Evolutionary conservation across 2,113 vertebrate genomes (phyloP), one percentile per base, ranked within the genome.

Genomic region (Dicentrarchus labrax): DNA sequence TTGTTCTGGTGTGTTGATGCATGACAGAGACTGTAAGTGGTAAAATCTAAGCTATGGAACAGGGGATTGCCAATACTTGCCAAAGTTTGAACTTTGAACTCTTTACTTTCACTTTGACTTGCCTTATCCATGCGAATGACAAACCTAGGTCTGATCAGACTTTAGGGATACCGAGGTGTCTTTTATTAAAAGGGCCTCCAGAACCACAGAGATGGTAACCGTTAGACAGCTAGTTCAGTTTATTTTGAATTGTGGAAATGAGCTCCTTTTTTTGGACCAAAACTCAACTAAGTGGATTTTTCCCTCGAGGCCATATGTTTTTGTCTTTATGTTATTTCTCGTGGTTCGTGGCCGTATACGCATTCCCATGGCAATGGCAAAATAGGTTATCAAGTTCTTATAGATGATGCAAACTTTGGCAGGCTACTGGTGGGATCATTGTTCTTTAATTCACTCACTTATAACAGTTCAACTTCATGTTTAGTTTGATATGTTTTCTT

Each of bases 381-480:
- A 51, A 66, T 72, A 70, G 74, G 73, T 76, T 69, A 89, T 78
- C 13, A 72, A 83, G 80, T 90, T 93, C 45, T 86, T 54, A 22
- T 61, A 84, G 78, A 78, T 45, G 69, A 85, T 64, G 76, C 93
- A 95, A 95, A 95, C 94, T 95, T 96, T 95, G 95, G 95, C 94
- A 94, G 88, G 88, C 74, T 91, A 84, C 89, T 91, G 91, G 88
- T 93, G 72, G 74, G 81, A 80, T 87, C 78, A 81, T 84, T 80
- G 80, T 92, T 88, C 83, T 87, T 56, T 85, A 62, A 83, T 77
- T 90, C 68, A 78, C 59, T 73, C 74, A 82, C 87, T 53, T 76
- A 21, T 53, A 62, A 71, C 71, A 65, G 72, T 64, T 80, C 45
- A 61, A 51, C 45, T 78, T 76, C 68, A 57, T 53, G 16, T 81